These are phyloP conservation scores for Australoheros facetus DNA, from an alignment of 2,797 vertebrate species.

Conservation along the genomic window DNA sequence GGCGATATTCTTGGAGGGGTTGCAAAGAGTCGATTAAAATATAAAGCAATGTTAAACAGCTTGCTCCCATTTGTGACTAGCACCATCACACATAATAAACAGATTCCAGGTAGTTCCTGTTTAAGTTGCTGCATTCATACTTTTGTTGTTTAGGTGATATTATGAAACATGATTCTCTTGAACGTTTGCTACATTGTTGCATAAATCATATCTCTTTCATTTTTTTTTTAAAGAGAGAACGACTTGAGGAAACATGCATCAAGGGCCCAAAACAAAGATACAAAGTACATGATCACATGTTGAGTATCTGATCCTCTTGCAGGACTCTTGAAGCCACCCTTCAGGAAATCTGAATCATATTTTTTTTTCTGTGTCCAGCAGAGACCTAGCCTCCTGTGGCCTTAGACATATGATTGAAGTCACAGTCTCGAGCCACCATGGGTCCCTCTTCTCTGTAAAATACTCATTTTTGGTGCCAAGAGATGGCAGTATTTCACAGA, in stretches of 20 bases:
- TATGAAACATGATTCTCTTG: neutral
- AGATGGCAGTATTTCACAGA: constrained; percentile 98
- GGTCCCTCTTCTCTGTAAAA: constrained; percentile 6
- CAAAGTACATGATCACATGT: neutral
- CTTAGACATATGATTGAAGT: constrained; percentile 47
- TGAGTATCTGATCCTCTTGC: neutral
- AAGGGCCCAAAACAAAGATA: neutral
- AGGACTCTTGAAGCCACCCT: constrained; percentile 3
- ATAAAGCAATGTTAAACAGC: neutral
- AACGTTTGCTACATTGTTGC: neutral
- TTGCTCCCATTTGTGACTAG: neutral
- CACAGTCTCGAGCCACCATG: constrained; percentile 23
- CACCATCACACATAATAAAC: neutral
- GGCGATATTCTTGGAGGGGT: neutral
- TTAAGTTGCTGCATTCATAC: neutral
- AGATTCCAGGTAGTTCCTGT: neutral
- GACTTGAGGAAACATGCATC: neutral
- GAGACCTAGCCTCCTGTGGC: constrained; percentile 35
- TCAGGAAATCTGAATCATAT: neutral
- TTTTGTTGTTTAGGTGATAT: neutral
- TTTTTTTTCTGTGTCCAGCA: constrained; percentile 3
- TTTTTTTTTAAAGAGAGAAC: neutral
- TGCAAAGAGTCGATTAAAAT: neutral
- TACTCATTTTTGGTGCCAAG: constrained; percentile 69
- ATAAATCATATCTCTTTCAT: neutral